phyloP scores from a whole-genome alignment of 2,797 vertebrate genomes.

The Girardinus metallicus region DNA sequence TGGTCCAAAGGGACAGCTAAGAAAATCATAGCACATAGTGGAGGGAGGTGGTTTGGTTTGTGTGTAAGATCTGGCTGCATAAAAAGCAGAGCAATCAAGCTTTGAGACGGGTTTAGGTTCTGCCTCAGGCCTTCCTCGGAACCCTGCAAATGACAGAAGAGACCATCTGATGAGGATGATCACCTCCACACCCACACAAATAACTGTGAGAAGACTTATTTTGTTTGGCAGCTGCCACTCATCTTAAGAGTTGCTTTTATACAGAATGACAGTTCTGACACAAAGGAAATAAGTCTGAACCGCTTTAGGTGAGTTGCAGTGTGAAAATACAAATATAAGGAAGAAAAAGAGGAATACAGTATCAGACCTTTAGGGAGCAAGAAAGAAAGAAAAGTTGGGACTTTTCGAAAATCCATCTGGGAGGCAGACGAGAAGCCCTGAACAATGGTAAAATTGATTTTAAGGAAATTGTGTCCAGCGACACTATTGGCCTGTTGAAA shows the following conservation, averaged over 20 bases:
- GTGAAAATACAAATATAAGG: slow-evolving; percentile 10
- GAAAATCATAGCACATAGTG: slow-evolving; percentile 51
- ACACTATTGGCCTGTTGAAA: slow-evolving; percentile 38
- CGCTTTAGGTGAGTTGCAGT: slow-evolving; percentile 36
- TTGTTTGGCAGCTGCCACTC: slow-evolving; percentile 62
- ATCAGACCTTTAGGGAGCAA: neutral
- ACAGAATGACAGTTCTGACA: slow-evolving; percentile 51
- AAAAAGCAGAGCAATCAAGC: slow-evolving; percentile 63
- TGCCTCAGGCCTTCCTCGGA: slow-evolving; percentile 57
- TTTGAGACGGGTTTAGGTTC: slow-evolving; percentile 63
- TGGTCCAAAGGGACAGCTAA: slow-evolving; percentile 41
- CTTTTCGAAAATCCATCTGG: slow-evolving; percentile 19
- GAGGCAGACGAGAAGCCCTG: slow-evolving; percentile 14
- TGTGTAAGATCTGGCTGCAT: slow-evolving; percentile 50
- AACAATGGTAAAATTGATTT: slow-evolving; percentile 37
- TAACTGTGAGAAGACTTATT: slow-evolving; percentile 36
- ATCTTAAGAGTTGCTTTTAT: slow-evolving; percentile 56
- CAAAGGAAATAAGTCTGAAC: slow-evolving; percentile 31
- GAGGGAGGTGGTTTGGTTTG: slow-evolving; percentile 21
- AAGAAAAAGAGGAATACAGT: neutral
- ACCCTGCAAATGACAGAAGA: slow-evolving; percentile 47
- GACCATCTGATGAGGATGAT: slow-evolving; percentile 58
- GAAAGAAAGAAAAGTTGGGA: neutral
- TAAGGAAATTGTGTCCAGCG: slow-evolving; percentile 36
- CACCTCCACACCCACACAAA: slow-evolving; percentile 10